Evolutionary conservation across 2,888 invertebrate species (phyloP).

Genomic region (Noctua fimbriata): DNA sequence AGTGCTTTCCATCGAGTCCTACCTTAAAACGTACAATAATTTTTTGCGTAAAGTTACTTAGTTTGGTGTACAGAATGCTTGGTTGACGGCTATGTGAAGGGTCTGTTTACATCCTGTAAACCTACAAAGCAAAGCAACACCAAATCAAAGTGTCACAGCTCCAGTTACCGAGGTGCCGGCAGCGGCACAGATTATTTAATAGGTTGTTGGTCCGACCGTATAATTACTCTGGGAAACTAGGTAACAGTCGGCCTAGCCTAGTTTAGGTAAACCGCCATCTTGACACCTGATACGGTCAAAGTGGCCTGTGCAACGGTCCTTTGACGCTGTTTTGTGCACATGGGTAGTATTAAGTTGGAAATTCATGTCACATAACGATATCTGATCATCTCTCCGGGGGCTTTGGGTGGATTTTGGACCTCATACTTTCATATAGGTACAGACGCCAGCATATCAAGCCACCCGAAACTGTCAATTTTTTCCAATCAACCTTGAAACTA

Average conservation of each 20-base stretch:
- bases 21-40: no score
- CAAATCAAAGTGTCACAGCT: conserved; percentile 17
- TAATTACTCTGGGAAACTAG: conserved; percentile 34
- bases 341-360: neutral
- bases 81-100: no score
- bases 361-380: neutral
- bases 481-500: no score
- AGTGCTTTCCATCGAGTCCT: no score
- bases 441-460: no score
- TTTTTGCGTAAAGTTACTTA: no score
- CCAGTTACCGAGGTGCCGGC: neutral
- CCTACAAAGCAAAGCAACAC: neutral
- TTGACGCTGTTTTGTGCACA: neutral
- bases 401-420: neutral
- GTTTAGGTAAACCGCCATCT: conserved; percentile 27
- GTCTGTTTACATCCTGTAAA: no score
- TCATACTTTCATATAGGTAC: neutral
- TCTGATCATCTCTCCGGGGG: no score
- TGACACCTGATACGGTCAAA: conserved; percentile 20
- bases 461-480: no score
- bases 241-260: conserved; percentile 14
- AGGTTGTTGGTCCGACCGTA: neutral
- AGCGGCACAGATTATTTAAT: conserved; percentile 20
- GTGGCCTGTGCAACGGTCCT: neutral
- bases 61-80: no score